Conservation (phyloP, 1,140 invertebrate genomes). For the Drosophila littoralis region DNA sequence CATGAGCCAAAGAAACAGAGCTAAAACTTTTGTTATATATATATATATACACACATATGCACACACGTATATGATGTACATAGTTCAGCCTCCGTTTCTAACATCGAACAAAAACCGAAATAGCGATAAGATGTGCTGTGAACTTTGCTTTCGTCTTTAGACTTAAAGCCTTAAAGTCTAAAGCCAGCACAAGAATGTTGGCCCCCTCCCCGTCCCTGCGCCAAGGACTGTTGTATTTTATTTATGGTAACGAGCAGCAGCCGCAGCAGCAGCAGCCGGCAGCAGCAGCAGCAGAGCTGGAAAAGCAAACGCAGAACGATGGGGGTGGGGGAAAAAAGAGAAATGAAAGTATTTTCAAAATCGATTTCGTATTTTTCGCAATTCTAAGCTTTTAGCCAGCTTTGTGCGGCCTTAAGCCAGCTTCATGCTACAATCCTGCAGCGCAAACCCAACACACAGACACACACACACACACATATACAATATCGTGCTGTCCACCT, state of each 20-base stretch:
- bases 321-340: background rate
- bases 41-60: background rate
- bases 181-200: conserved; percentile 27
- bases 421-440: conserved; percentile 39
- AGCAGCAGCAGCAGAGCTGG: conserved; percentile 2
- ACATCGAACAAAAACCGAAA: background rate
- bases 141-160: conserved; percentile 6
- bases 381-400: conserved; percentile 52
- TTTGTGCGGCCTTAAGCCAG: conserved; percentile 50
- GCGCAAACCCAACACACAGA: background rate
- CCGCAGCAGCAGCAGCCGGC: conserved; percentile 7
- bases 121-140: background rate
- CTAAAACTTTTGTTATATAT: conserved; percentile 7
- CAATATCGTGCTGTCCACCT: conserved; percentile 11
- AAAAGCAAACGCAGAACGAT: conserved; percentile 7
- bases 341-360: conserved; percentile 36
- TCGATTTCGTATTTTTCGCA: conserved; percentile 49
- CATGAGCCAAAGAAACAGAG: background rate
- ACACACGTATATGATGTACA: background rate
- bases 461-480: background rate
- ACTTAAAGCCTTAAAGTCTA: conserved; percentile 34
- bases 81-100: background rate
- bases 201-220: background rate
- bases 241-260: conserved; percentile 43
- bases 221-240: conserved; percentile 44